Base-by-base conservation (phyloP, 2,888 invertebrate species). In the Deilephila porcellus region DNA sequence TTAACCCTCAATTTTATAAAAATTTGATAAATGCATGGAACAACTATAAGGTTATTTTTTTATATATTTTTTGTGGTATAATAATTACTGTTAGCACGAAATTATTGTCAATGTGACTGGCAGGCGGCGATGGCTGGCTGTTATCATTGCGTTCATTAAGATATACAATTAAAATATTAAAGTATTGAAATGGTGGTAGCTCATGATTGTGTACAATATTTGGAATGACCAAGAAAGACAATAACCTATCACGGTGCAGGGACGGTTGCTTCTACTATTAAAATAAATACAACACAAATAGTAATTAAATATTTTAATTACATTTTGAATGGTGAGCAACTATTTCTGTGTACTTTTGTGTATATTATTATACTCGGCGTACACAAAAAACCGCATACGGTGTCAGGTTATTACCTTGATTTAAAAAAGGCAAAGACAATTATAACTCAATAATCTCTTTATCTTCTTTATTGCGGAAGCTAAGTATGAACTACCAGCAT, bases 91-190 rank as follows among this genome's bases (percentile, higher is more conserved):
- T 56, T n/a, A 56, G 56, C n/a, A 56, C 3, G 56, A 56, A 56
- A 56, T 56, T 56, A 56, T 56, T 56, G 56, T 56, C 56, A 56
- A 56, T n/a, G 56, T 56, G 56, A 56, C 56, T 60, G 60, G 60
- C 29, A 60, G 60, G 60, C 60, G 29, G 60, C 29, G 11, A 60
- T 25, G 29, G 14, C 29, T 56, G n/a, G 37, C 37, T 64, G 37
- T n/a, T 19, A 4, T 20, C 14, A 64, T 45, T 45, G 45, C 37
- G 37, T 64, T 64, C 64, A 64, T 64, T 64, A 64, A 45, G 64
- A 20, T 64, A 64, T 45, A 45, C 14, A 60, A 56, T 14, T 25
- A 64, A 25, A 52, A 25, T 25, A 64, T 45, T 25, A 52, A 67
- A n/a, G 67, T 25, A 60, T 60, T 60, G 60, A 29, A 60, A 67